phyloP scores from a whole-genome alignment of 2,888 invertebrate species.

The Athalia circularis region DNA sequence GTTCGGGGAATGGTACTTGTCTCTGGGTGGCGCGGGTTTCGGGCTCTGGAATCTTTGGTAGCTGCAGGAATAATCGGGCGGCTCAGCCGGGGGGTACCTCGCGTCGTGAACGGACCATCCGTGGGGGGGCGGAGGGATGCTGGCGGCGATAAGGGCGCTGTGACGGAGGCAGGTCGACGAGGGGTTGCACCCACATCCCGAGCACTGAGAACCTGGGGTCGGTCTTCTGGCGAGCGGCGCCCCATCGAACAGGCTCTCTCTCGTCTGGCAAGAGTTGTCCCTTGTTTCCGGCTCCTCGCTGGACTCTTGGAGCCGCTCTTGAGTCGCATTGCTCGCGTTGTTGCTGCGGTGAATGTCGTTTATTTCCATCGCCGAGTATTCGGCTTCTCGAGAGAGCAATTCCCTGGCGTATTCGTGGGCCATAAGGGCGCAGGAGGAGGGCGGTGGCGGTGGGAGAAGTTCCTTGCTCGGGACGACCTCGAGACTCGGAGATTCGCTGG shows the following conservation, averaged over 20 bases:
- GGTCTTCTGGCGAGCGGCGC: conserved; percentile 66
- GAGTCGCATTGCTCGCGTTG: conserved; percentile 71
- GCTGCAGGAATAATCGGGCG: conserved; percentile 58
- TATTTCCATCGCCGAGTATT: conserved; percentile 62
- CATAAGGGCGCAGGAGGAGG: conserved; percentile 54
- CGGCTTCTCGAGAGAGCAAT: conserved; percentile 52
- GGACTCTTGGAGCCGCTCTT: conserved; percentile 69
- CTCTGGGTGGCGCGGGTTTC: conserved; percentile 44
- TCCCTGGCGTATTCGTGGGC: conserved; percentile 63
- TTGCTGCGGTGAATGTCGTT: conserved; percentile 72
- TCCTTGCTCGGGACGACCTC: conserved; percentile 67
- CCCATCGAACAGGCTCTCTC: conserved; percentile 83
- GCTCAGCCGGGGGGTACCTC: conserved; percentile 57
- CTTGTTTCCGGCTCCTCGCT: conserved; percentile 79
- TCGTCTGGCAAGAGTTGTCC: conserved; percentile 88
- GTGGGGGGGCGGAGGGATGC: conserved; percentile 67
- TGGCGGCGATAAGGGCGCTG: conserved; percentile 42
- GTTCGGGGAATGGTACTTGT: conserved; percentile 39
- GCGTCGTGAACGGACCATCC: conserved; percentile 68
- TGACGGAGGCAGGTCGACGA: conserved; percentile 57
- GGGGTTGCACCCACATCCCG: conserved; percentile 65
- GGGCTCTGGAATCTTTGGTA: conserved; percentile 67
- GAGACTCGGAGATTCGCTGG: conserved; percentile 68
- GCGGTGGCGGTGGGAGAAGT: conserved; percentile 58
- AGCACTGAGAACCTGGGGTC: conserved; percentile 67